These are phyloP conservation scores for fruit fly (Drosophila melanogaster) DNA, from an alignment of 1,140 invertebrate genomes.

Conservation along the genomic window DNA sequence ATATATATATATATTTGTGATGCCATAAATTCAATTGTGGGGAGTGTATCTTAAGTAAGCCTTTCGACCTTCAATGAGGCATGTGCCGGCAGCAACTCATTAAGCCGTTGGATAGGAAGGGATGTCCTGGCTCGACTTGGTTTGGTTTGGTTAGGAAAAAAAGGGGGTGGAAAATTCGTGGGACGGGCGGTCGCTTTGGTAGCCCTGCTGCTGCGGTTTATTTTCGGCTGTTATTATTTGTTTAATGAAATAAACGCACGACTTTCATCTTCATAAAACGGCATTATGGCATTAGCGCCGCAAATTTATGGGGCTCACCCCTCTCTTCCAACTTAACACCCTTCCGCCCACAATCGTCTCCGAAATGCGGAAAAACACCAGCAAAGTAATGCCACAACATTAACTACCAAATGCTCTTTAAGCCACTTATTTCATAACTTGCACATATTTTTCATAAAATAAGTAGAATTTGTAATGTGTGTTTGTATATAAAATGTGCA, in stretches of 20 bases:
- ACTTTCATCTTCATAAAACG: slow-evolving; percentile 83
- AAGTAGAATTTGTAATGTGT: too few relatives aligned
- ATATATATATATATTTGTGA: slow-evolving; percentile 45
- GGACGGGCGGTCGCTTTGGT: neutral
- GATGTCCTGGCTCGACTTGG: slow-evolving; percentile 9
- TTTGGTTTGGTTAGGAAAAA: neutral
- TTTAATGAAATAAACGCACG: slow-evolving; percentile 83
- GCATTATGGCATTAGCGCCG: slow-evolving; percentile 79
- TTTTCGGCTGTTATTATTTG: slow-evolving; percentile 82
- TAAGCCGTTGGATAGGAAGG: slow-evolving; percentile 54
- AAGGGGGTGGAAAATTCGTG: neutral
- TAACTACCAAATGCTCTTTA: slow-evolving; percentile 11
- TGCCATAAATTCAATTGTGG: slow-evolving; percentile 78
- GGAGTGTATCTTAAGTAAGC: slow-evolving; percentile 57
- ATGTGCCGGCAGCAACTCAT: slow-evolving; percentile 77
- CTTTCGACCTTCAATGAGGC: slow-evolving; percentile 82
- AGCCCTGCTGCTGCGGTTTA: slow-evolving; percentile 65
- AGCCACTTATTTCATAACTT: neutral
- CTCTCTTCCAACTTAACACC: slow-evolving; percentile 19
- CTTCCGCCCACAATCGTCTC: slow-evolving; percentile 3
- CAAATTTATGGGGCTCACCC: slow-evolving; percentile 71
- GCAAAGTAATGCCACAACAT: neutral
- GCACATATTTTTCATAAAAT: too few relatives aligned
- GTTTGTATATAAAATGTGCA: too few relatives aligned
- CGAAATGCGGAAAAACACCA: slow-evolving; percentile 20